A percentile compares a stretch with the other conserved stretches of the same genome.
Evolutionary conservation across 2,113 vertebrate species (phyloP).

Genomic region (Anarhynchus alexandrinus): DNA sequence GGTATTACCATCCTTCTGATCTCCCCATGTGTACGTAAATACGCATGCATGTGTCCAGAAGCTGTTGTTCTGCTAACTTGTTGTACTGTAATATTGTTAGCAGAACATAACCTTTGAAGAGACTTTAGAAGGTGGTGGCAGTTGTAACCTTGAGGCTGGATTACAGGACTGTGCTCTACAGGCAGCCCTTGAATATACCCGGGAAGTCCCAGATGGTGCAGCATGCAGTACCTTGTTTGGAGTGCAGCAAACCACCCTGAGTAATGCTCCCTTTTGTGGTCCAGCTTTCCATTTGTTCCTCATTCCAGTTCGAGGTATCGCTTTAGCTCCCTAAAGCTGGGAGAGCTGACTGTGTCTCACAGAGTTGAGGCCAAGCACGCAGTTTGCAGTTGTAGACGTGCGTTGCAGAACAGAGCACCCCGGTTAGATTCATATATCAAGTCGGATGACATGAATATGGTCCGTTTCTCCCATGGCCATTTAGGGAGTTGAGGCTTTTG

Average conservation of each 20-base stretch:
- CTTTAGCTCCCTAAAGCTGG: neutral
- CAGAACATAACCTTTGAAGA: neutral
- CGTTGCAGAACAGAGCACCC: neutral
- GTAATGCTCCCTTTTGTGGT: neutral
- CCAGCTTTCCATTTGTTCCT: neutral
- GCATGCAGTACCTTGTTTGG: neutral
- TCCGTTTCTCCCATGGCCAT: neutral
- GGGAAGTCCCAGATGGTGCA: neutral
- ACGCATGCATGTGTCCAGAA: neutral
- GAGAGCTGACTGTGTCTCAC: neutral
- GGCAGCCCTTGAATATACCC: neutral
- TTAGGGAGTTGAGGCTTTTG: neutral
- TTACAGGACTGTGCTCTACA: neutral
- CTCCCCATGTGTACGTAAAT: accelerated
- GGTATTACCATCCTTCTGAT: neutral
- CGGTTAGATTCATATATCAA: accelerated
- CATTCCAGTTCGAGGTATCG: accelerated
- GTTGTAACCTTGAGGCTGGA: neutral
- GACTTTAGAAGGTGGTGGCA: neutral
- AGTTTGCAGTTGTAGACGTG: neutral
- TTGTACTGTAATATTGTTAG: neutral
- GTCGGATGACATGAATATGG: neutral
- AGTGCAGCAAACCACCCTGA: neutral
- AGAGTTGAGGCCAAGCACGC: neutral
- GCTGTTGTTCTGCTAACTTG: neutral